A percentile compares a stretch with the other conserved stretches of the same genome.
These are phyloP conservation scores for Dynastes hyllus DNA, from an alignment of 2,888 invertebrate species.

Conservation along the genomic window DNA sequence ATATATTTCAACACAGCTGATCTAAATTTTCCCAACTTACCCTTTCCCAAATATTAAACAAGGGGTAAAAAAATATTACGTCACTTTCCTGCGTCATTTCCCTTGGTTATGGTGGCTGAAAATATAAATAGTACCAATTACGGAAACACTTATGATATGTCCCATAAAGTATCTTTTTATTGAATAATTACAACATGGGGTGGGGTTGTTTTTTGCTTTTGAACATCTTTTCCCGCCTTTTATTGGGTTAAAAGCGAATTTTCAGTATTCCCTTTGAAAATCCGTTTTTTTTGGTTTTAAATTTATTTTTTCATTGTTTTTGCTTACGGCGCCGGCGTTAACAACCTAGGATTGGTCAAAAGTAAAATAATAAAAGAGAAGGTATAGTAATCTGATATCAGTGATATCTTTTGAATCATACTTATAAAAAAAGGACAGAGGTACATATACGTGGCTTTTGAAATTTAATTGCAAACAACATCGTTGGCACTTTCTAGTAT, in stretches of 20 bases:
- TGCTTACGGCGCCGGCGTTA: slow-evolving; percentile 1
- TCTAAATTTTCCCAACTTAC: too few species aligned
- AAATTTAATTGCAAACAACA: too few species aligned
- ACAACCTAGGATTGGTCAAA: neutral
- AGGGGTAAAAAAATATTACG: neutral
- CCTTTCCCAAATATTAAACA: too few species aligned
- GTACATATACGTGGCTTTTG: too few species aligned
- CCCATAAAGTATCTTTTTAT: slow-evolving; percentile 32
- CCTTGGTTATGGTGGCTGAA: neutral
- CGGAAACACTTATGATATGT: slow-evolving; percentile 13
- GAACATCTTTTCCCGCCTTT: slow-evolving; percentile 17
- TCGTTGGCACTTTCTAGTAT: too few species aligned
- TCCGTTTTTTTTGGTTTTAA: neutral
- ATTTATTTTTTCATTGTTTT: neutral
- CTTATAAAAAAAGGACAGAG: too few species aligned
- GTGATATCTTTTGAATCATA: too few species aligned
- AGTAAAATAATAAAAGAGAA: too few species aligned
- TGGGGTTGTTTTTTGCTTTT: slow-evolving; percentile 20
- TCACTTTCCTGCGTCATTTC: neutral
- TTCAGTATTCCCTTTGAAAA: neutral
- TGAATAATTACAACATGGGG: slow-evolving; percentile 32
- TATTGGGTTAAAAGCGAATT: slow-evolving; percentile 18
- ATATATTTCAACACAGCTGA: too few species aligned
- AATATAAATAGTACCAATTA: slow-evolving; percentile 31
- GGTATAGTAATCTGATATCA: too few species aligned